Evolutionary conservation across 2,797 vertebrate species (phyloP), one percentile per base, ranked within the genome.

Genomic region (Cossypha dichroa): DNA sequence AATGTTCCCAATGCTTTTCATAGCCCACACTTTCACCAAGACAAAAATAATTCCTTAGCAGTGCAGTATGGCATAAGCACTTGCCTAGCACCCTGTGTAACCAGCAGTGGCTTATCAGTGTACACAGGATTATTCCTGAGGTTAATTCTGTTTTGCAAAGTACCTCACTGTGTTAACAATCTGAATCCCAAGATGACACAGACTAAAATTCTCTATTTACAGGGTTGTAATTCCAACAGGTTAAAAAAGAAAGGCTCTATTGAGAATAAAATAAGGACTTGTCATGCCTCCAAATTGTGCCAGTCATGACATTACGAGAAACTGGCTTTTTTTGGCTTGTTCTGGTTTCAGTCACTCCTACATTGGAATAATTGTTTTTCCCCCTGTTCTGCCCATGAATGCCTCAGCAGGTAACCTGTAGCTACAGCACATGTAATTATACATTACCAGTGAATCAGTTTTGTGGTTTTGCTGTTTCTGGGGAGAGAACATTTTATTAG

Each of bases 341-440:
- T 90, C 73, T 96, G 59, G 36, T 96, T 91, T 85, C 54, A 90
- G 77, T 88, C 68, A 78, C 63, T 59, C 41, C 52, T 91, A 10
- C 55, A 54, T 58, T 70, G 31, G 40, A 79, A 79, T 80, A 87
- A 74, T 63, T 62, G n/a, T 2, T 62, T 81, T 38, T 5, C 14
- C 7, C 11, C n/a, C 25, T 2, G 1, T 85, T 92, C 91, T 81
- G 45, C 46, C 60, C 28, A n/a, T 78, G 68, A 95, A 69, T 74
- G 68, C 62, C 80, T 91, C 89, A 93, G 90, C 77, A 85, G 93
- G 74, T 92, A 81, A 90, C 69, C 68, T 78, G 54, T 91, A 93
- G 82, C 88, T 94, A 73, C 85, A 91, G 70, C 72, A 36, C 55
- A 19, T 86, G 52, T 85, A 92, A 93, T 96, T 96, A 73, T 31